phyloP scores from a whole-genome alignment of 2,113 vertebrate species.

The Lucifuga dentata region DNA sequence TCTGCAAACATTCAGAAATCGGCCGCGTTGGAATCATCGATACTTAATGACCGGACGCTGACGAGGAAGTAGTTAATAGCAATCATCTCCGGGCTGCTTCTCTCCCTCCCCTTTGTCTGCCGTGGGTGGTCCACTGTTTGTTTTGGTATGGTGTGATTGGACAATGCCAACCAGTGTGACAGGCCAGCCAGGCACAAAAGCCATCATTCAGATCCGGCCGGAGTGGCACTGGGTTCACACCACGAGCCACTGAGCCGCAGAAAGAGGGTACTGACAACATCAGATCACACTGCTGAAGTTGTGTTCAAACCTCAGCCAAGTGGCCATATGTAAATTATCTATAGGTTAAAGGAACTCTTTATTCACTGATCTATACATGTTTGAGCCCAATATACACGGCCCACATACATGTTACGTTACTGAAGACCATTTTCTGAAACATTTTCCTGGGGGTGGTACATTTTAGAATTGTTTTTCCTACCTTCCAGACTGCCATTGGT shows the following conservation, averaged over 20 bases:
- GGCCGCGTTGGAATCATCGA: neutral
- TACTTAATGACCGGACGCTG: conserved; percentile 35
- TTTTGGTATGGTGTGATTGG: conserved; percentile 76
- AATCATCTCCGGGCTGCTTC: conserved; percentile 25
- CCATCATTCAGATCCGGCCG: conserved; percentile 73
- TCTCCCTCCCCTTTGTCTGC: conserved; percentile 46
- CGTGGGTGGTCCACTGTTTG: conserved; percentile 78
- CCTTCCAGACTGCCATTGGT: no score
- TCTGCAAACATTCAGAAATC: conserved; percentile 22
- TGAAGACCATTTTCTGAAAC: no score
- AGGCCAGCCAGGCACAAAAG: conserved; percentile 75
- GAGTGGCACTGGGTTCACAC: conserved; percentile 64
- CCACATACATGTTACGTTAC: no score
- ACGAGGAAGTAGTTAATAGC: conserved; percentile 66
- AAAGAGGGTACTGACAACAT: conserved; percentile 74
- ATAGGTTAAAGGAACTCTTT: conserved; percentile 13
- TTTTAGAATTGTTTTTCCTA: no score
- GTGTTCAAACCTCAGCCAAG: conserved; percentile 23
- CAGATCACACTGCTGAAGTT: conserved; percentile 41
- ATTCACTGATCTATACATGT: no score
- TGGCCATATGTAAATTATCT: conserved; percentile 28
- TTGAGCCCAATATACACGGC: no score
- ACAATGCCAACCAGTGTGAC: conserved; percentile 77
- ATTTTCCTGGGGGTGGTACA: no score
- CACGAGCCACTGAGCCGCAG: conserved; percentile 66